A percentile compares a stretch with the other conserved stretches of the same genome.
Evolutionary conservation across 2,888 invertebrate species (phyloP).

Genomic region (Branchellion lobata): DNA sequence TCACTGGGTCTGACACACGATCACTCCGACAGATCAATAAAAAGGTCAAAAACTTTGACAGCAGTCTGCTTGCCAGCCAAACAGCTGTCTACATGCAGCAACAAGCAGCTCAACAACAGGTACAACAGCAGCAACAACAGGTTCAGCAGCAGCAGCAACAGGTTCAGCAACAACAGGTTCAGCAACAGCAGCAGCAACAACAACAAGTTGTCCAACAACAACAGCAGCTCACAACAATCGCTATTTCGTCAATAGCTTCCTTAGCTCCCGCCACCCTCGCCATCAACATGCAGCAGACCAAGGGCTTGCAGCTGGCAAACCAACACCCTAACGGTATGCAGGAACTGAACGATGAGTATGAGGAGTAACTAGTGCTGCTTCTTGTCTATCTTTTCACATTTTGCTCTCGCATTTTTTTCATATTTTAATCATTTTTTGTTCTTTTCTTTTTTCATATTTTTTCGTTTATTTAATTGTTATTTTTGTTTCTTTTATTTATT

Average conservation of each 20-base stretch:
- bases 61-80: not conserved
- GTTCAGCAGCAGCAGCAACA: not conserved
- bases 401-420: too few relatives aligned
- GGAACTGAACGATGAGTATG: too few relatives aligned
- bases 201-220: slow-evolving; percentile 6
- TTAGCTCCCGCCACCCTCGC: not conserved
- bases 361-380: too few relatives aligned
- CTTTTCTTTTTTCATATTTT: too few relatives aligned
- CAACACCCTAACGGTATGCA: too few relatives aligned
- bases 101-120: not conserved
- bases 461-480: too few relatives aligned
- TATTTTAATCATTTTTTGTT: too few relatives aligned
- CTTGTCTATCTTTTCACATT: too few relatives aligned
- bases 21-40: too few relatives aligned
- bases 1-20: too few relatives aligned
- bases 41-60: slow-evolving; percentile 12
- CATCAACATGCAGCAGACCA: not conserved
- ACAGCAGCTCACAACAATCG: not conserved
- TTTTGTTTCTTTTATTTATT: too few relatives aligned
- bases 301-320: not conserved
- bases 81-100: slow-evolving; percentile 17
- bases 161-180: not conserved
- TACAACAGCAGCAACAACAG: not conserved
- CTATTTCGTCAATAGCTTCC: not conserved
- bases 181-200: not conserved